phyloP scores from a whole-genome alignment of 2,888 invertebrate genomes.

The Caenorhabditis parvicauda region DNA sequence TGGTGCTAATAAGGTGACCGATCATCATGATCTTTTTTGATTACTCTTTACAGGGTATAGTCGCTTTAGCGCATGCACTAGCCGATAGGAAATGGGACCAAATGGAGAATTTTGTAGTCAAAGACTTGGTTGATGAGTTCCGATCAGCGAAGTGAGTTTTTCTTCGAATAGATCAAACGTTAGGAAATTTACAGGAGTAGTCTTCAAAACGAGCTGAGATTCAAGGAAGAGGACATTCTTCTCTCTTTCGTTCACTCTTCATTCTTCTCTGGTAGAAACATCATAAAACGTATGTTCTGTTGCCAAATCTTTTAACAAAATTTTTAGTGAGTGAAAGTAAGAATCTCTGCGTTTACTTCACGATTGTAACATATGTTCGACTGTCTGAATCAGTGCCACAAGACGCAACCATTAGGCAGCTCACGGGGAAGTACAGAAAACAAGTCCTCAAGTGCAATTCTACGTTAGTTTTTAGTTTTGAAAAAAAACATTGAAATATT shows the following conservation, averaged over 20 bases:
- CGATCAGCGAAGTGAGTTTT: constrained; percentile 6
- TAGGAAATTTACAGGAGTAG: background rate
- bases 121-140: constrained; percentile 17
- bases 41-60: constrained; percentile 11
- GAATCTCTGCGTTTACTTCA: constrained; percentile 39
- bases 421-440: constrained; percentile 22
- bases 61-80: constrained; percentile 9
- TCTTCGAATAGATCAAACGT: constrained; percentile 1
- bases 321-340: constrained; percentile 27
- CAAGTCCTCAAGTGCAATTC: constrained; percentile 30
- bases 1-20: constrained; percentile 30
- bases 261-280: constrained; percentile 31
- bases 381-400: constrained; percentile 22
- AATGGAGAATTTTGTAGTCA: constrained; percentile 18
- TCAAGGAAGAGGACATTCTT: constrained; percentile 28
- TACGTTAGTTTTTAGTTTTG: constrained; percentile 20
- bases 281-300: constrained; percentile 32
- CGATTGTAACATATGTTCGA: constrained; percentile 33
- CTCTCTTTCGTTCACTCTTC: constrained; percentile 37
- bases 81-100: constrained; percentile 21
- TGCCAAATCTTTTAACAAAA: background rate
- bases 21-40: too few relatives aligned
- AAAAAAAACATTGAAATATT: background rate
- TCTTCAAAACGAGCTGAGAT: constrained; percentile 12
- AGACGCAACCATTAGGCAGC: constrained; percentile 12